Evolutionary conservation across 2,113 vertebrate genomes (phyloP).

Genomic region (Bothrops jararaca): DNA sequence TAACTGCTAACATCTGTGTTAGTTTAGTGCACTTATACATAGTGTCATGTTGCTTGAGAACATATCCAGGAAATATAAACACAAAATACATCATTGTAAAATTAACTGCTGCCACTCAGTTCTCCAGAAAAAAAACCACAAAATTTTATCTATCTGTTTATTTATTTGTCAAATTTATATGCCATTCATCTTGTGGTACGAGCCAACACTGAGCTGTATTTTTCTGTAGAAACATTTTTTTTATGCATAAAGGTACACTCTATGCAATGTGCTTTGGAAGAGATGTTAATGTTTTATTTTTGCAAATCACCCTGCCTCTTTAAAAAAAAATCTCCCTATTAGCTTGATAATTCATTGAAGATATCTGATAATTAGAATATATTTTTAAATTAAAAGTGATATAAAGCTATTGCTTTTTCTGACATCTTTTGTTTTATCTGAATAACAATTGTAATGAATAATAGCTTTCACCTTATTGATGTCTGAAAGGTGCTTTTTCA

Average conservation of each 20-base stretch:
- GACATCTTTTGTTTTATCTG: not conserved
- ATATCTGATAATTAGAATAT: not conserved
- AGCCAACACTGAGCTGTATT: not conserved
- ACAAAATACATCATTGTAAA: not conserved
- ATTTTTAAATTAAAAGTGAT: not conserved
- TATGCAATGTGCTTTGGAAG: not conserved
- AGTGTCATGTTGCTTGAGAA: not conserved
- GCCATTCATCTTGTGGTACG: not conserved
- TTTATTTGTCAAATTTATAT: not conserved
- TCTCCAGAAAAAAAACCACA: not conserved
- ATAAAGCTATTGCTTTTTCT: slow-evolving; percentile 1
- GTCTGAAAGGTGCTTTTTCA: not conserved
- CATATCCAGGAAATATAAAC: not conserved
- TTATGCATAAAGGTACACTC: not conserved
- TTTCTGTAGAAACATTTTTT: not conserved
- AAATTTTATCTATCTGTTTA: not conserved
- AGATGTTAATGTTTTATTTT: not conserved
- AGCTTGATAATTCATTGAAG: not conserved
- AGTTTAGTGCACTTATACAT: not conserved
- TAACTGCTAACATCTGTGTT: not conserved
- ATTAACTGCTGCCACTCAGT: not conserved
- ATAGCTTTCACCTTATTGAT: not conserved
- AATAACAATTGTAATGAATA: not conserved
- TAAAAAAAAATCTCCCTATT: not conserved
- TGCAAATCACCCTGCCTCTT: not conserved